phyloP scores from a whole-genome alignment of 1,140 invertebrate genomes.

The Aradophagus sp. region DNA sequence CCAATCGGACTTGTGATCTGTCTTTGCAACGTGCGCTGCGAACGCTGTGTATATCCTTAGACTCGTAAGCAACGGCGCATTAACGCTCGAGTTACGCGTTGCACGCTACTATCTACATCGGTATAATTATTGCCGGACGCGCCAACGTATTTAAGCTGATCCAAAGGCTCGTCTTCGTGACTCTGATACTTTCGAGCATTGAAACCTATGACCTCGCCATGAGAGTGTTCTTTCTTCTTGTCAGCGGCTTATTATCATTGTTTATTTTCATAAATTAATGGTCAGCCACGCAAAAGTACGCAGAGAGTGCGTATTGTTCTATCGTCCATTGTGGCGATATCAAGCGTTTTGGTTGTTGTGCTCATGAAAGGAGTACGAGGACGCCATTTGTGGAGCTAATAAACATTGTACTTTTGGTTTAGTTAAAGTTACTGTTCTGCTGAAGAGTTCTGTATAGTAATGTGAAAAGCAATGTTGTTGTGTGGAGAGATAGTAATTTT shows the following conservation, averaged over 20 bases:
- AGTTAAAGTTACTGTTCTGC: too few relatives aligned
- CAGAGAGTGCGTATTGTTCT: too few relatives aligned
- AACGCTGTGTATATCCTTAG: conserved; percentile 44
- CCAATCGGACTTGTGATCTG: conserved; percentile 67
- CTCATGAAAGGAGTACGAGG: too few relatives aligned
- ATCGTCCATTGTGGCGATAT: too few relatives aligned
- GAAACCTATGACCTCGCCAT: conserved; percentile 52
- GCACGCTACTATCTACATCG: conserved; percentile 69
- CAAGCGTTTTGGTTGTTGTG: too few relatives aligned
- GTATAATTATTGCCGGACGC: conserved; percentile 70
- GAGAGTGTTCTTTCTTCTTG: conserved; percentile 12
- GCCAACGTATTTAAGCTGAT: conserved; percentile 60
- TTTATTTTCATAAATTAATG: conserved; percentile 25
- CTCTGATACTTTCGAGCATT: conserved; percentile 42
- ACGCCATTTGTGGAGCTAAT: too few relatives aligned
- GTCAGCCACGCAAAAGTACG: conserved; percentile 3
- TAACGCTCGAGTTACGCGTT: conserved; percentile 70
- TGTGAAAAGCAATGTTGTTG: too few relatives aligned
- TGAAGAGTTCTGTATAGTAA: too few relatives aligned
- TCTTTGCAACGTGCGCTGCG: conserved; percentile 59
- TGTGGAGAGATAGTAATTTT: too few relatives aligned
- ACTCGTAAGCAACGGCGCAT: conserved; percentile 61
- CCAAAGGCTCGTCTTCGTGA: conserved; percentile 43
- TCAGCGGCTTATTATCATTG: conserved; percentile 38
- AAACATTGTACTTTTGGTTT: too few relatives aligned